phyloP scores from a whole-genome alignment of 2,113 vertebrate genomes.

The Peromyscus maniculatus region DNA sequence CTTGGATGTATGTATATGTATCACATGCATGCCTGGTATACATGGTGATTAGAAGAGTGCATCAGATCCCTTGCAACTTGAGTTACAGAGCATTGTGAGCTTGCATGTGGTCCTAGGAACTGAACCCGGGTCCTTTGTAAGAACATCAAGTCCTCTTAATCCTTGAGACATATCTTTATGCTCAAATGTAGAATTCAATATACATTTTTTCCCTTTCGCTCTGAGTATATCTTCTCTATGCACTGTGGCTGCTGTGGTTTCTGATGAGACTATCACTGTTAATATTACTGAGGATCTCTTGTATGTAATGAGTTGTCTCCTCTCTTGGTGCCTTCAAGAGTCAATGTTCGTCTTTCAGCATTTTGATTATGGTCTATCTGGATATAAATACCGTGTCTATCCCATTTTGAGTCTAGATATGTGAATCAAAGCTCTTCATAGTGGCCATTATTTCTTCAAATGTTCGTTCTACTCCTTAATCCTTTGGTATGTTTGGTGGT shows the following conservation, averaged over 20 bases:
- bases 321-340: slow-evolving; percentile 28
- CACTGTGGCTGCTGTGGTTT: not conserved
- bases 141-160: not conserved
- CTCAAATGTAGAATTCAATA: not conserved
- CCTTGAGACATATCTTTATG: not conserved
- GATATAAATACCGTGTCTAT: not conserved
- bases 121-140: too few relatives aligned
- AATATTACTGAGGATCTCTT: slow-evolving; percentile 16
- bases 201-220: not conserved
- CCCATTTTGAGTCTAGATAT: not conserved
- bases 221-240: slow-evolving; percentile 7
- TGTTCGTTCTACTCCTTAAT: not conserved
- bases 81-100: not conserved
- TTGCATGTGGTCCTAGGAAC: not conserved
- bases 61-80: not conserved
- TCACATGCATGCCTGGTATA: not conserved
- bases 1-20: not conserved
- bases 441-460: not conserved
- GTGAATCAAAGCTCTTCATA: not conserved
- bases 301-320: not conserved
- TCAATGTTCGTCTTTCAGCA: not conserved
- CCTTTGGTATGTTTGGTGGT: not conserved
- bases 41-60: not conserved
- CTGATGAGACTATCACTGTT: not conserved
- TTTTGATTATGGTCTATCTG: not conserved